Percentiles rank a stretch among this genome's conserved stretches.
phyloP scores from a whole-genome alignment of 2,888 invertebrate species.

The Scaptomyza parva region DNA sequence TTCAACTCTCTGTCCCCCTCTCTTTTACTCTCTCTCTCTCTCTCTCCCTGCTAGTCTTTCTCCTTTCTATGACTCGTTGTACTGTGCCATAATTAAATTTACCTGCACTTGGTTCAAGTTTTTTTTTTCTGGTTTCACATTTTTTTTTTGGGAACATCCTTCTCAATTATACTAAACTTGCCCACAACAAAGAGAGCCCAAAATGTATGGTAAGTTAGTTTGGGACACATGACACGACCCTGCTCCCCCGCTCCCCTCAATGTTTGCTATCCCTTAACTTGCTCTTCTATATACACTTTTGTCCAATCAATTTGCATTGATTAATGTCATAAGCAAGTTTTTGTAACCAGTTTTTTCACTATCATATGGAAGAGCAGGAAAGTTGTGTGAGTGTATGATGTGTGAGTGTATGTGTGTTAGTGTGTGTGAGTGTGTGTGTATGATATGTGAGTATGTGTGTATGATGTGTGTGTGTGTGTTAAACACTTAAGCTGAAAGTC shows the following conservation, averaged over 20 bases:
- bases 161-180: no score
- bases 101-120: slow-evolving; percentile 46
- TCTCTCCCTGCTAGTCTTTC: background rate
- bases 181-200: background rate
- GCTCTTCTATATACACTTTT: background rate
- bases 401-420: no score
- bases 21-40: background rate
- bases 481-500: background rate
- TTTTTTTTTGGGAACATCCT: background rate
- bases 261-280: no score
- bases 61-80: slow-evolving; percentile 20
- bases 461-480: background rate
- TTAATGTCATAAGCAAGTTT: slow-evolving; percentile 8
- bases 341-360: background rate
- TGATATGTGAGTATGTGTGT: no score
- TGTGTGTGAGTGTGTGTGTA: no score
- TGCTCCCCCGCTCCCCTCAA: background rate
- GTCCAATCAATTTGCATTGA: slow-evolving; percentile 2
- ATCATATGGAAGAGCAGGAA: no score
- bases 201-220: background rate
- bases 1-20: background rate
- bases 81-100: slow-evolving; percentile 50
- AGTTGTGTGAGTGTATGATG: no score
- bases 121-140: slow-evolving; percentile 16
- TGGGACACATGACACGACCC: background rate